Evolutionary conservation across 1,140 invertebrate genomes (phyloP).

Genomic region (Drosophila albomicans): DNA sequence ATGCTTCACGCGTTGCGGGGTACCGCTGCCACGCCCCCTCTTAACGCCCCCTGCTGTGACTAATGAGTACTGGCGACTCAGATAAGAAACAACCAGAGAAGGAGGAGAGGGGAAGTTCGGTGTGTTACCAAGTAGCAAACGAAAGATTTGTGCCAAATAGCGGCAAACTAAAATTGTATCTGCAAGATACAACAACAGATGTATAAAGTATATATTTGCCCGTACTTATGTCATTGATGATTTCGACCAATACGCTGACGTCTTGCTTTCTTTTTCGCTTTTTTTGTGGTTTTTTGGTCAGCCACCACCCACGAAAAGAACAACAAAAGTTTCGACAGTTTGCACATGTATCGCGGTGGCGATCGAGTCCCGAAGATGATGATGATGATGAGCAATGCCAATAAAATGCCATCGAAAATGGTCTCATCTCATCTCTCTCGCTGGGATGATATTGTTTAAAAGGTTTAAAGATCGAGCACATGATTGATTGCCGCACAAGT

Average conservation of each 20-base stretch:
- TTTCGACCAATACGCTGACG: conserved; percentile 40
- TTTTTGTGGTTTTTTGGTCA: background rate
- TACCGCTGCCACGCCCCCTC: conserved; percentile 13
- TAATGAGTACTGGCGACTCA: conserved; percentile 77
- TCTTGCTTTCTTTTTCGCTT: background rate
- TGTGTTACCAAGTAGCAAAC: conserved; percentile 33
- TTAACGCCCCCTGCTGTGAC: conserved; percentile 58
- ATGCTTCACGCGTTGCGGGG: conserved; percentile 68
- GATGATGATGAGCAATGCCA: conserved; percentile 71
- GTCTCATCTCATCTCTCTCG: conserved; percentile 24
- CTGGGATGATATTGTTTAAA: conserved; percentile 69
- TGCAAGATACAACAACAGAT: background rate
- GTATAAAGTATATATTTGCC: conserved; percentile 12
- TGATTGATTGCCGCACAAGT: conserved; percentile 73
- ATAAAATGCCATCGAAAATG: conserved; percentile 63
- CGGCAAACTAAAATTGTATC: conserved; percentile 8
- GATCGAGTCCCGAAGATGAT: background rate
- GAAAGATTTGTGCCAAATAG: conserved; percentile 45
- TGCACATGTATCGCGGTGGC: conserved; percentile 38
- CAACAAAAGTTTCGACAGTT: conserved; percentile 42
- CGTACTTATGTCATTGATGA: conserved; percentile 74
- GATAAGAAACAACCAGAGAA: conserved; percentile 54
- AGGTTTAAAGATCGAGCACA: conserved; percentile 57
- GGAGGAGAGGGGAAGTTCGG: background rate
- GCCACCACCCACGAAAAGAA: background rate